These are phyloP conservation scores for Chesias legatella DNA, from an alignment of 2,888 invertebrate species.

Conservation along the genomic window DNA sequence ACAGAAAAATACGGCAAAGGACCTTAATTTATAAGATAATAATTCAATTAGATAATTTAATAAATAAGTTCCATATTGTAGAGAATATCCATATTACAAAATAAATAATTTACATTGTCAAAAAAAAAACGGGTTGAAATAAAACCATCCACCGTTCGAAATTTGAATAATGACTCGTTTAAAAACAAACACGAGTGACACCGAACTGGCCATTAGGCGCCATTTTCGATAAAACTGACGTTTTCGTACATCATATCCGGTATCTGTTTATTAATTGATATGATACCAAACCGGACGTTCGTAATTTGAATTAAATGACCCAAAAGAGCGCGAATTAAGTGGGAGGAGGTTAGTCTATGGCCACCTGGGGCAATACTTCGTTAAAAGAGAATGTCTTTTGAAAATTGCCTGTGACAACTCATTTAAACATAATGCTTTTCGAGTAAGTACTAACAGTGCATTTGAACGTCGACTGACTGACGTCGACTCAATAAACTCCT, in stretches of 20 bases:
- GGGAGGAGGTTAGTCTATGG: conserved; percentile 24
- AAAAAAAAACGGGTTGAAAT: conserved; percentile 42
- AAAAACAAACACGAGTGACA: conserved; percentile 35
- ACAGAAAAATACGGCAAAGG: too few relatives aligned
- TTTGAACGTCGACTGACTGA: too few relatives aligned
- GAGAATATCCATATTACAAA: neutral
- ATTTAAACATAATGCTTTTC: too few relatives aligned
- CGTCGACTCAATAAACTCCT: too few relatives aligned
- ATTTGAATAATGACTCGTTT: conserved; percentile 69
- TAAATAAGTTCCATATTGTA: too few relatives aligned
- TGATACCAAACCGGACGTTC: conserved; percentile 34
- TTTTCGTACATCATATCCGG: conserved; percentile 55
- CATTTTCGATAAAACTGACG: conserved; percentile 61
- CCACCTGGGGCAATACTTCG: neutral
- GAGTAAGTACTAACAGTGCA: too few relatives aligned
- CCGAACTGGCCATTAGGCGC: conserved; percentile 33
- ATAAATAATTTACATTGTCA: conserved; percentile 9
- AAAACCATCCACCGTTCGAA: conserved; percentile 70
- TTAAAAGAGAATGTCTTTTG: conserved; percentile 26
- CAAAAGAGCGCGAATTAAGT: conserved; percentile 34
- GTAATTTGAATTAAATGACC: conserved; percentile 51
- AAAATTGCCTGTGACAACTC: too few relatives aligned
- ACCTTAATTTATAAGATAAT: too few relatives aligned
- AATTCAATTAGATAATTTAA: too few relatives aligned
- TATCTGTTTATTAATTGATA: conserved; percentile 25